A percentile compares a stretch with the other conserved stretches of the same genome.
Conservation (phyloP, 2,113 vertebrate genomes). For the Amphilophus citrinellus region DNA sequence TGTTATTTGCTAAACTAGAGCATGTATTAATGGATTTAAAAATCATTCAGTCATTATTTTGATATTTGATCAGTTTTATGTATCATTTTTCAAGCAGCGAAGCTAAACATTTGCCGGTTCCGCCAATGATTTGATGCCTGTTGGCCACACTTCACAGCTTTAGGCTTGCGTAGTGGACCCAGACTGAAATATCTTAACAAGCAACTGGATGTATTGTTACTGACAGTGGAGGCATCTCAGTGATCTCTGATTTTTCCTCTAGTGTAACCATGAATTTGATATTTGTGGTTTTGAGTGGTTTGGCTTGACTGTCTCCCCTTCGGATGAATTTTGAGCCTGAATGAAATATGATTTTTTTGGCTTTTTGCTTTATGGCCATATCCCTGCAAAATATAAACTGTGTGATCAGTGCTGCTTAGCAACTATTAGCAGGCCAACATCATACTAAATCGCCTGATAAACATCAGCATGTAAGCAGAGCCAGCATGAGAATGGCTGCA, state of each 20-base stretch:
- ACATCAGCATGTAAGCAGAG: not conserved
- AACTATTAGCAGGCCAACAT: not conserved
- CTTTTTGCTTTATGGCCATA: not conserved
- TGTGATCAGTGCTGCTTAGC: not conserved
- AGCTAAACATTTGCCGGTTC: not conserved
- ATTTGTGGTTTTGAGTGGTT: not conserved
- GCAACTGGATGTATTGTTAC: not conserved
- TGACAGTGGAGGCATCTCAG: not conserved
- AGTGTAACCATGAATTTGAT: not conserved
- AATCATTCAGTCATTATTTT: not conserved
- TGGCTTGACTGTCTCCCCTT: not conserved
- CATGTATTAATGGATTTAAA: not conserved
- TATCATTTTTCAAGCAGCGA: not conserved
- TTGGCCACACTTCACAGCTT: not conserved
- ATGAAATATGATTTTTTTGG: constrained; percentile 1
- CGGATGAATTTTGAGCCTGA: not conserved
- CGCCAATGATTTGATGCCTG: not conserved
- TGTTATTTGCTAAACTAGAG: not conserved
- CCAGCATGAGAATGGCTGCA: not conserved
- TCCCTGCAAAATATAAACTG: not conserved
- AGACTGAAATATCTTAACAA: not conserved
- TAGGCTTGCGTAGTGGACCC: not conserved
- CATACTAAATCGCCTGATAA: not conserved
- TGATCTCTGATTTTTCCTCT: not conserved
- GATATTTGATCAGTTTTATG: not conserved